Evolutionary conservation across 2,888 invertebrate genomes (phyloP).

Genomic region (Timema cristinae): DNA sequence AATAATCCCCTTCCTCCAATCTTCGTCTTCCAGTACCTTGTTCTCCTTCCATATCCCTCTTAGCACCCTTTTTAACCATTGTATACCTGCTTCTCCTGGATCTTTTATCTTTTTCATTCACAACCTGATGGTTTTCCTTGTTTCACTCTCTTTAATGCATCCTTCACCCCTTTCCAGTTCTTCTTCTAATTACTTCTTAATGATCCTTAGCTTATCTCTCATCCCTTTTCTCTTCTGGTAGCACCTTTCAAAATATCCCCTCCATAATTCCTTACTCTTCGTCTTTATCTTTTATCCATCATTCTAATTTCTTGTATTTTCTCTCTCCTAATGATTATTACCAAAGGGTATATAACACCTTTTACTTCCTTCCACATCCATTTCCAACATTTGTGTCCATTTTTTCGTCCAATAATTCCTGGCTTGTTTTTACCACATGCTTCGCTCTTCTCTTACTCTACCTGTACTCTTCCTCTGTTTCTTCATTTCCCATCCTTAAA

Average conservation of each 20-base stretch:
- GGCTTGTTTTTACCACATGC: not conserved
- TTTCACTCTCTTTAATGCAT: not conserved
- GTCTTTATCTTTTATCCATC: not conserved
- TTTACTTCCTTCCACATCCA: not conserved
- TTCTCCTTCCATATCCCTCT: not conserved
- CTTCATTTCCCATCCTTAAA: not conserved
- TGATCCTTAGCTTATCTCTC: not conserved
- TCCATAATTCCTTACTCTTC: not conserved
- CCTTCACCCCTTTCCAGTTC: not conserved
- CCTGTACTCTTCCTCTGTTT: not conserved
- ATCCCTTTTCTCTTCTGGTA: not conserved
- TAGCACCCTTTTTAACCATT: not conserved
- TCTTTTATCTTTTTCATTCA: not conserved
- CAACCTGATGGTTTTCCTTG: not conserved
- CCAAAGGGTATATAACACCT: not conserved
- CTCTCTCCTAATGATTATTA: not conserved
- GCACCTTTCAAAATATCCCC: not conserved
- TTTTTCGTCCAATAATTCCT: not conserved
- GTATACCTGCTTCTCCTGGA: not conserved
- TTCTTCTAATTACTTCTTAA: not conserved
- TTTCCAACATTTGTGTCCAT: not conserved
- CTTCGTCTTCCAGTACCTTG: not conserved
- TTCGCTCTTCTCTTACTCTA: conserved; percentile 4
- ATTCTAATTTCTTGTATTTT: not conserved
- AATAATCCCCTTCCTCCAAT: not conserved